Percentiles rank a stretch among this genome's conserved stretches.
Evolutionary conservation across 2,888 invertebrate genomes (phyloP).

Genomic region (Chalcosyrphus nemorum): DNA sequence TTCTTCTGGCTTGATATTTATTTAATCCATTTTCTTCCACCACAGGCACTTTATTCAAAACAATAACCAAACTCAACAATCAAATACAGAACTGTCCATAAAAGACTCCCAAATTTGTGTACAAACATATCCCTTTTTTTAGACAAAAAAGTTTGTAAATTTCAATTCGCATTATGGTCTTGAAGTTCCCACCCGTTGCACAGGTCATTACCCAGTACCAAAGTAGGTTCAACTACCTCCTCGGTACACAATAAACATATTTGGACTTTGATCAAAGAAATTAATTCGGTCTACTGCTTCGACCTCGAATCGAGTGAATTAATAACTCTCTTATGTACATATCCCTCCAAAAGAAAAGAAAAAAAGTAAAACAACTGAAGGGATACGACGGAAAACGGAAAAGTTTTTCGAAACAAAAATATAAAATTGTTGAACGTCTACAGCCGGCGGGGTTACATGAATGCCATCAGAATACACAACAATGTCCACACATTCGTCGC

Average conservation of each 20-base stretch:
- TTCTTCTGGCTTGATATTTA: no score
- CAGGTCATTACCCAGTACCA: not conserved
- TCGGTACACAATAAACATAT: constrained; percentile 17
- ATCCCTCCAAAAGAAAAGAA: not conserved
- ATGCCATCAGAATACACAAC: constrained; percentile 39
- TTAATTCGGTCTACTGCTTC: constrained; percentile 32
- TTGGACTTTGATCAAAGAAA: constrained; percentile 36
- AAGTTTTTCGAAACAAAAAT: constrained; percentile 2
- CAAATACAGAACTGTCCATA: no score
- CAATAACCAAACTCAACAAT: no score
- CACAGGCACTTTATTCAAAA: no score
- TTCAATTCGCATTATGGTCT: constrained; percentile 9
- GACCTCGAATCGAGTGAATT: constrained; percentile 4
- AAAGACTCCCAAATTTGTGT: no score
- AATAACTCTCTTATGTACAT: not conserved
- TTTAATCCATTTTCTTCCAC: no score
- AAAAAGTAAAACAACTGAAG: not conserved
- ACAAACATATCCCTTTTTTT: not conserved
- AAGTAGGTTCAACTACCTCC: not conserved
- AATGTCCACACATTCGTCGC: constrained; percentile 13
- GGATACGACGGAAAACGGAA: not conserved
- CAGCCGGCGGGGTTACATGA: not conserved
- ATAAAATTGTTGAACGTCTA: constrained; percentile 31
- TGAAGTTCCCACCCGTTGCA: not conserved
- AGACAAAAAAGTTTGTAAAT: not conserved